Percentiles rank a stretch among this genome's conserved stretches.
Conservation (phyloP, 2,113 vertebrate genomes). For the Aphyosemion australe region DNA sequence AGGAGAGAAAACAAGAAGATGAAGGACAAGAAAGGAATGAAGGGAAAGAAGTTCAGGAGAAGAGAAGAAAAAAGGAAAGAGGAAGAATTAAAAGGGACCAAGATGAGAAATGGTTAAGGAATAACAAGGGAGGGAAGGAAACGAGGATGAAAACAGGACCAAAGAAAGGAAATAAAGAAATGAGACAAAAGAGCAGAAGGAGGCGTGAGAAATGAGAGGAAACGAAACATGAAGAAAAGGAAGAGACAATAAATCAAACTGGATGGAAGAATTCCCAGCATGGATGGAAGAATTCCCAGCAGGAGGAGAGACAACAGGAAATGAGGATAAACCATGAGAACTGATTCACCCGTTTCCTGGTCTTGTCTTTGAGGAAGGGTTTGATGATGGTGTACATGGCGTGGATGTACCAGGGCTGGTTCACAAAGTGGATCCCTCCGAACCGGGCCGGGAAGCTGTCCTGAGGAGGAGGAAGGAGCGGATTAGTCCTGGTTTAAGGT, state of each 20-base stretch:
- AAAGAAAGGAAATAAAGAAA: no score
- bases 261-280: background rate
- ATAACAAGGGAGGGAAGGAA: background rate
- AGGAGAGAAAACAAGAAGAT: background rate
- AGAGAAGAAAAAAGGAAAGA: background rate
- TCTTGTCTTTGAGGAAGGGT: conserved; percentile 98
- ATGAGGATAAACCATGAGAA: background rate
- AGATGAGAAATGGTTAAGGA: background rate
- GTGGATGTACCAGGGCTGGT: conserved; percentile 98
- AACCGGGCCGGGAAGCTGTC: conserved; percentile 98
- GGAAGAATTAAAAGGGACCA: background rate
- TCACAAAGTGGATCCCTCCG: conserved; percentile 98
- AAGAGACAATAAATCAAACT: background rate
- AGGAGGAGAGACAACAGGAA: background rate
- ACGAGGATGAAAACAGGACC: no score
- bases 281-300: background rate
- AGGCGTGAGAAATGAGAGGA: no score
- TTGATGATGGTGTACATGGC: conserved; percentile 97
- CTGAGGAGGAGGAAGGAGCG: conserved; percentile 65
- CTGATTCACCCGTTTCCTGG: conserved; percentile 94
- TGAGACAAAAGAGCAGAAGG: no score
- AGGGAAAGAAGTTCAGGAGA: no score
- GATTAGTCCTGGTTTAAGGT: no score
- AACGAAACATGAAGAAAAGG: background rate
- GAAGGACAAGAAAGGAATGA: no score